Percentiles rank a stretch among this genome's conserved stretches.
Evolutionary conservation across 2,113 vertebrate species (phyloP).

Genomic region (Passer domesticus): DNA sequence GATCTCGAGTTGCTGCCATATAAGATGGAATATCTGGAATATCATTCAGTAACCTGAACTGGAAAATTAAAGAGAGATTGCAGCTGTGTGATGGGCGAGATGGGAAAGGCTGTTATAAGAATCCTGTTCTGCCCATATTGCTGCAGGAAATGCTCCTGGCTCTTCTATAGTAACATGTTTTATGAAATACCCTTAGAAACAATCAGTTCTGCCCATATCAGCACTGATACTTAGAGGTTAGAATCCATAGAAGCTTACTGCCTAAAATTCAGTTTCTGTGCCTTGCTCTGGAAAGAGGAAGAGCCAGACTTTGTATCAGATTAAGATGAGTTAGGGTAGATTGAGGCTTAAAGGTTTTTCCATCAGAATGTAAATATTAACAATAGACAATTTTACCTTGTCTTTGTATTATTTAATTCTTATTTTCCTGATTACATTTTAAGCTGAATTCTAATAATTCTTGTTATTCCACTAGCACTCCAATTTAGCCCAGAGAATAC

Average conservation of each 20-base stretch:
- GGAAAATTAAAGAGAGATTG: neutral
- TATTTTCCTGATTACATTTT: neutral
- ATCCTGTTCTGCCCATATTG: neutral
- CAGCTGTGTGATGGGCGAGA: neutral
- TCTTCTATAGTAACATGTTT: neutral
- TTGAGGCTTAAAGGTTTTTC: neutral
- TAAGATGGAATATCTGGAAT: neutral
- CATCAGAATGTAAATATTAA: neutral
- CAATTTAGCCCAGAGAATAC: neutral
- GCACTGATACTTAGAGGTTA: neutral
- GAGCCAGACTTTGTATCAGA: neutral
- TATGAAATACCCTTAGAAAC: neutral
- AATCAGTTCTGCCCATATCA: neutral
- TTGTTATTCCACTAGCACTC: neutral
- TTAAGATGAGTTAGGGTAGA: conserved; percentile 1
- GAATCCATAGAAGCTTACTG: neutral
- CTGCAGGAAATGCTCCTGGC: neutral
- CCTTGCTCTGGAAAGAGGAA: neutral
- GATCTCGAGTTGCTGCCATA: neutral
- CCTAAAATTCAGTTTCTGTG: neutral
- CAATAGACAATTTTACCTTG: neutral
- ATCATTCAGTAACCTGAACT: neutral
- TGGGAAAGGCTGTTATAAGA: neutral
- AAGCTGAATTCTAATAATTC: neutral
- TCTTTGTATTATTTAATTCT: conserved; percentile 28